Conservation (phyloP, 2,888 invertebrate genomes). For the Torymus auratus region DNA sequence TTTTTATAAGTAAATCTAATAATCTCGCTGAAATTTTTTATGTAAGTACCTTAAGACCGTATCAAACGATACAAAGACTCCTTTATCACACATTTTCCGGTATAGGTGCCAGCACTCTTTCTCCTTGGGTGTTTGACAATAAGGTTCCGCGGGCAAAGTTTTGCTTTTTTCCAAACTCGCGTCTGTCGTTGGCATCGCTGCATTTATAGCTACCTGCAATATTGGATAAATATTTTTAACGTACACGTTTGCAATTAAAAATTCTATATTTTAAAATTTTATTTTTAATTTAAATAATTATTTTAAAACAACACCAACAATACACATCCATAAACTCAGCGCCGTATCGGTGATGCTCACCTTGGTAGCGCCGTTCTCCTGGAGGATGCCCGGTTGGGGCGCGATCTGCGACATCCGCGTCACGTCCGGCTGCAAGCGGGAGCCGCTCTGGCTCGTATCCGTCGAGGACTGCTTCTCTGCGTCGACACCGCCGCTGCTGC, state of each 20-base stretch:
- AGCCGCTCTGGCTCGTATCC: constrained; percentile 1
- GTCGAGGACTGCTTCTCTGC: constrained; percentile 35
- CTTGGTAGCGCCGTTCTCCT: constrained; percentile 28
- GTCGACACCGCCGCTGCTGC: neutral
- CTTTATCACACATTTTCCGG: constrained; percentile 83
- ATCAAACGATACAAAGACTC: constrained; percentile 83
- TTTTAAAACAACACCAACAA: too few species aligned
- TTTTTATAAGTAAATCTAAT: neutral
- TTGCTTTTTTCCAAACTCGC: constrained; percentile 54
- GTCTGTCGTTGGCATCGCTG: constrained; percentile 40
- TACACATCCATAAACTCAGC: too few species aligned
- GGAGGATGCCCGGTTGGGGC: neutral
- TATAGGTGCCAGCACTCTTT: constrained; percentile 84
- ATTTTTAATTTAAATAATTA: too few species aligned
- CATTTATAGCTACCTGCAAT: neutral
- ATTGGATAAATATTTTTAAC: too few species aligned
- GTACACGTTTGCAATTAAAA: too few species aligned
- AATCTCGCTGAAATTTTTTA: neutral
- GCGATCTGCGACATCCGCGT: constrained; percentile 31
- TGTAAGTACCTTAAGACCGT: constrained; percentile 79
- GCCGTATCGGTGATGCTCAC: neutral
- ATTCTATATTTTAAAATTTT: too few species aligned
- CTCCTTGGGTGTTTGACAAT: constrained; percentile 79
- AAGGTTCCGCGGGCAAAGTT: constrained; percentile 74
- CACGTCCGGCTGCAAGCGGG: constrained; percentile 37